phyloP scores from a whole-genome alignment of 2,113 vertebrate species.

The Raphicerus campestris region DNA sequence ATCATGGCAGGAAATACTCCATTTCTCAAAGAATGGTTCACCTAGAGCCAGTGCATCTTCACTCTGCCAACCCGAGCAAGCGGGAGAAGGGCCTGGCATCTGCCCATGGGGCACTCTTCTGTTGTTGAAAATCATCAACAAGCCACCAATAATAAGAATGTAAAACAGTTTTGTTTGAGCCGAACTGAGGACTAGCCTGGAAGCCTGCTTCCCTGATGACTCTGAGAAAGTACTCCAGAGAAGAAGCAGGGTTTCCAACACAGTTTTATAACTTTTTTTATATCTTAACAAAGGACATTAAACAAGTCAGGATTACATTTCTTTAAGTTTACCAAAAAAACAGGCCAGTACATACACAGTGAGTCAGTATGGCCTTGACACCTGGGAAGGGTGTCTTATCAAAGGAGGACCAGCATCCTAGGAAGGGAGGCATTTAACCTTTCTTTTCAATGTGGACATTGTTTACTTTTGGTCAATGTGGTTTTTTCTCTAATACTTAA shows the following conservation, averaged over 20 bases:
- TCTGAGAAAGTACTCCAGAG: not conserved
- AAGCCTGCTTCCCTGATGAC: not conserved
- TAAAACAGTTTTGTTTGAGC: not conserved
- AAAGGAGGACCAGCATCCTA: not conserved
- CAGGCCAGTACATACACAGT: not conserved
- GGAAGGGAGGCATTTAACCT: not conserved
- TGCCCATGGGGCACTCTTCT: rapidly evolving
- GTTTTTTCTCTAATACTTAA: not conserved
- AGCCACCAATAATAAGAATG: not conserved
- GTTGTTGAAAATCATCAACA: not conserved
- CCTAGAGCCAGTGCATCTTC: not conserved
- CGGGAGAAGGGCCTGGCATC: not conserved
- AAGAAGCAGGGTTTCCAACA: not conserved
- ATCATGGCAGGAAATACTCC: not conserved
- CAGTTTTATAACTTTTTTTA: not conserved
- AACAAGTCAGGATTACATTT: not conserved
- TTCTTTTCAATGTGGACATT: not conserved
- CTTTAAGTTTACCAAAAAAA: not conserved
- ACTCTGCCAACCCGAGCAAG: not conserved
- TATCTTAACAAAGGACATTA: not conserved
- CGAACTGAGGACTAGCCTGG: not conserved
- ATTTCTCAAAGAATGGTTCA: not conserved
- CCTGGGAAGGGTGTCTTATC: not conserved
- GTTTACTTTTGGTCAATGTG: not conserved
- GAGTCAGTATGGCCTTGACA: not conserved